Conservation (phyloP, 2,888 invertebrate genomes). For the Drosophila phalerata region DNA sequence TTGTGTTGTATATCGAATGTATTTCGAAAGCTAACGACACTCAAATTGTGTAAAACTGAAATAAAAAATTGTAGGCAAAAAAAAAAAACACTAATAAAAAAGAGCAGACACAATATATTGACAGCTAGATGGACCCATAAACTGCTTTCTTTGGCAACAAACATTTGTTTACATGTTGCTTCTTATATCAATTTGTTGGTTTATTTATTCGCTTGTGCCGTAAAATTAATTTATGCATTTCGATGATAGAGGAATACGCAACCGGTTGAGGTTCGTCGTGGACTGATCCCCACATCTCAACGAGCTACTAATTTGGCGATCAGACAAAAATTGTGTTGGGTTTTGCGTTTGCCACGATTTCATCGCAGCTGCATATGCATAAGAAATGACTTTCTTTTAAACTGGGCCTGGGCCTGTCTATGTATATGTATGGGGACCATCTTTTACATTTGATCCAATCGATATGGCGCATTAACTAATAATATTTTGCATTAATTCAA, state of each 20-base stretch:
- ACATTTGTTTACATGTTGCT: conserved; percentile 47
- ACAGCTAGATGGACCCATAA: conserved; percentile 36
- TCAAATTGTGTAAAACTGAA: conserved; percentile 49
- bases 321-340: conserved; percentile 27
- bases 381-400: conserved; percentile 71
- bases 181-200: conserved; percentile 32
- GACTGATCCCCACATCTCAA: conserved; percentile 46
- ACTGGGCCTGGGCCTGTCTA: conserved; percentile 17
- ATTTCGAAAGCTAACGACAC: conserved; percentile 57
- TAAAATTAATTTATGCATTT: conserved; percentile 64
- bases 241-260: conserved; percentile 24
- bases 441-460: conserved; percentile 42
- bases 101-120: conserved; percentile 16
- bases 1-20: conserved; percentile 12
- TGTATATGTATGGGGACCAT: neutral
- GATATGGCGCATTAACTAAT: conserved; percentile 60
- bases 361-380: conserved; percentile 44
- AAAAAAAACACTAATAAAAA: conserved; percentile 3
- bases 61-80: conserved; percentile 35
- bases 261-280: conserved; percentile 28
- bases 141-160: conserved; percentile 66
- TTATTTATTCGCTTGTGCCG: conserved; percentile 30
- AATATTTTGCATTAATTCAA: conserved; percentile 73
- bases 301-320: conserved; percentile 52
- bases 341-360: conserved; percentile 15